phyloP scores from a whole-genome alignment of 1,140 invertebrate species.

The Drosophila pallidifrons region DNA sequence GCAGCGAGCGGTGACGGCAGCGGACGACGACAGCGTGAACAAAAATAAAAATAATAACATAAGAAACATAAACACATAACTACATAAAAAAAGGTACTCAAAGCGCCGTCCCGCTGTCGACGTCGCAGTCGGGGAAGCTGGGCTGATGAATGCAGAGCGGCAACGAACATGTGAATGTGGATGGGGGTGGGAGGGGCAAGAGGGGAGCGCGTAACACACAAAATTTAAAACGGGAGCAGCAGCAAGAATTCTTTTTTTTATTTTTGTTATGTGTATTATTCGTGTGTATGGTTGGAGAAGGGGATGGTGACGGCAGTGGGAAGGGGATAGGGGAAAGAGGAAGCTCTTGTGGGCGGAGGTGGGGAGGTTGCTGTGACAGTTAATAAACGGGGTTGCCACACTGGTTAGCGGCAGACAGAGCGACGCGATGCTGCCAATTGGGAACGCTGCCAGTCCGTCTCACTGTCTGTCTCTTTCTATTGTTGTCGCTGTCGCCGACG shows the following conservation, averaged over 20 bases:
- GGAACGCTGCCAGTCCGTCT: constrained; percentile 16
- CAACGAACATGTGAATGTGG: constrained; percentile 1
- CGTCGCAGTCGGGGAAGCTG: constrained; percentile 54
- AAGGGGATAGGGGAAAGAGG: constrained; percentile 14
- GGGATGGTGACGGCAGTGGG: background rate
- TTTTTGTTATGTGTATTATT: constrained; percentile 2
- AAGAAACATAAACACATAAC: constrained; percentile 79
- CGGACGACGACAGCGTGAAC: constrained; percentile 45
- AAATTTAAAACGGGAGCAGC: constrained; percentile 33
- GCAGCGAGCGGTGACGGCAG: constrained; percentile 26
- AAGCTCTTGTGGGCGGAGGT: background rate
- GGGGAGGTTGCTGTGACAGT: constrained; percentile 39
- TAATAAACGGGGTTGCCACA: constrained; percentile 54
- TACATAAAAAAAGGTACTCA: constrained; percentile 66
- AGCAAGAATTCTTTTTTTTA: background rate
- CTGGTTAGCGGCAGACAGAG: constrained; percentile 34
- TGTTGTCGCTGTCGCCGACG: constrained; percentile 45
- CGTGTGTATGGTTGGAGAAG: constrained; percentile 10
- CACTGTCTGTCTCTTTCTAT: constrained; percentile 36
- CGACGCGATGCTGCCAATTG: constrained; percentile 52
- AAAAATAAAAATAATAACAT: constrained; percentile 78
- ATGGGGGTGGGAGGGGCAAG: background rate
- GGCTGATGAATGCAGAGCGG: constrained; percentile 63
- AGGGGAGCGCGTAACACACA: background rate
- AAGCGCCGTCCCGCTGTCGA: constrained; percentile 15